Percentiles rank a stretch among this genome's conserved stretches.
phyloP scores from a whole-genome alignment of 2,113 vertebrate species.

The Mandrillus leucophaeus region DNA sequence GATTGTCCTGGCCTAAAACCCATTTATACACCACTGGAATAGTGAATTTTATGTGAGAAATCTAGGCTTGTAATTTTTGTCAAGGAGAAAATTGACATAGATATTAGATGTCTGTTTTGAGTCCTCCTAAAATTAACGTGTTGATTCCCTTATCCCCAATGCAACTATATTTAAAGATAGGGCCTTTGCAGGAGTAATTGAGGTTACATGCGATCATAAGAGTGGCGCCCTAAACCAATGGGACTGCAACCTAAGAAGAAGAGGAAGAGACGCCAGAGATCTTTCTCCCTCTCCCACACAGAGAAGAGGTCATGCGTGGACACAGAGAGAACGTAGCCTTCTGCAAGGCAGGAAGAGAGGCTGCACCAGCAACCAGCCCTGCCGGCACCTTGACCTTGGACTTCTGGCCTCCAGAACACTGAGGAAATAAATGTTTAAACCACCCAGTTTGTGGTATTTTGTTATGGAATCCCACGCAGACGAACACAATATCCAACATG shows the following conservation, averaged over 20 bases:
- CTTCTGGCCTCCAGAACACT: background rate
- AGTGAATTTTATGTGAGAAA: background rate
- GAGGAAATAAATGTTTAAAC: background rate
- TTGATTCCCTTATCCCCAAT: too few species aligned
- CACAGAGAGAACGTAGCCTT: background rate
- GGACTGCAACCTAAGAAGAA: too few species aligned
- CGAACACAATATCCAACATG: background rate
- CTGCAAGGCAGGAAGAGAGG: background rate
- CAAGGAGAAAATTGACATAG: background rate
- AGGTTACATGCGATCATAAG: background rate
- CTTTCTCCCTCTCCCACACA: accelerated
- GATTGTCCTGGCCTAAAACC: background rate
- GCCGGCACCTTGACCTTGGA: background rate
- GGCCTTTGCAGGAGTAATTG: background rate
- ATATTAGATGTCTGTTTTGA: background rate
- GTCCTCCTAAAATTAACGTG: background rate
- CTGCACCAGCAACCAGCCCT: background rate
- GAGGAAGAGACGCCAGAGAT: background rate
- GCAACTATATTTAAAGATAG: background rate
- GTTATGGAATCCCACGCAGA: background rate
- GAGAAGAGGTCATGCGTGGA: too few species aligned
- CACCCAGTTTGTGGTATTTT: background rate
- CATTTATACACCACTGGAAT: too few species aligned
- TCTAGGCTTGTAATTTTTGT: background rate
- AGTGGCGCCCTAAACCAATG: too few species aligned